phyloP scores from a whole-genome alignment of 2,113 vertebrate genomes.

The Cyphomyrus discorhynchus region DNA sequence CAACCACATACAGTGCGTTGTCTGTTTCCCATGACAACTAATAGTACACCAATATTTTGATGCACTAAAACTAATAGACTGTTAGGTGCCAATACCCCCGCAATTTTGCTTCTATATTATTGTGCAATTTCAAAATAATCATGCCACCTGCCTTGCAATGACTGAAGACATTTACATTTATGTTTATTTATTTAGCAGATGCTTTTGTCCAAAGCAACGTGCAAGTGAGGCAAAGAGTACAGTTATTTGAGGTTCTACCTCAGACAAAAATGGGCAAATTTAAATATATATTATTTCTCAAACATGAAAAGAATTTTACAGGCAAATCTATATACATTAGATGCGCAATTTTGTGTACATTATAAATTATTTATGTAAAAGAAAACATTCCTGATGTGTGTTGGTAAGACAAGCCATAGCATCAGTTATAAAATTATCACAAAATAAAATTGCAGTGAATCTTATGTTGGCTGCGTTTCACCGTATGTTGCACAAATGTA shows the following conservation, averaged over 20 bases:
- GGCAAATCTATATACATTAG: background rate
- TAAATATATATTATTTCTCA: background rate
- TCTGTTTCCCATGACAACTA: background rate
- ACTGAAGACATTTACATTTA: conserved; percentile 4
- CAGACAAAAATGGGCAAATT: background rate
- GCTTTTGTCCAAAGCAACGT: background rate
- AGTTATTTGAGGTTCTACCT: background rate
- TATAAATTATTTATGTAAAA: background rate
- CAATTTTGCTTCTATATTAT: conserved; percentile 5
- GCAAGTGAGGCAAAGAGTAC: background rate
- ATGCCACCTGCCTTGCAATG: background rate
- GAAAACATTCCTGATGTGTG: background rate
- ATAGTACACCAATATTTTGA: background rate
- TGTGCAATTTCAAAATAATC: background rate
- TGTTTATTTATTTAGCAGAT: background rate
- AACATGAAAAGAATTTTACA: background rate
- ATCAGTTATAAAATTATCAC: background rate
- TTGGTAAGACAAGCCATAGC: background rate
- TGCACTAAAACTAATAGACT: background rate
- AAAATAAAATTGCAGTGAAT: background rate
- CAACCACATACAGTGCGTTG: background rate
- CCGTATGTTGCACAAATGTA: background rate
- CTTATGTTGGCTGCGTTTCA: background rate
- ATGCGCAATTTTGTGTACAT: background rate
- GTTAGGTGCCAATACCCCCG: background rate